Base-by-base conservation (phyloP, 2,797 vertebrate genomes). In the Bradypus variegatus region DNA sequence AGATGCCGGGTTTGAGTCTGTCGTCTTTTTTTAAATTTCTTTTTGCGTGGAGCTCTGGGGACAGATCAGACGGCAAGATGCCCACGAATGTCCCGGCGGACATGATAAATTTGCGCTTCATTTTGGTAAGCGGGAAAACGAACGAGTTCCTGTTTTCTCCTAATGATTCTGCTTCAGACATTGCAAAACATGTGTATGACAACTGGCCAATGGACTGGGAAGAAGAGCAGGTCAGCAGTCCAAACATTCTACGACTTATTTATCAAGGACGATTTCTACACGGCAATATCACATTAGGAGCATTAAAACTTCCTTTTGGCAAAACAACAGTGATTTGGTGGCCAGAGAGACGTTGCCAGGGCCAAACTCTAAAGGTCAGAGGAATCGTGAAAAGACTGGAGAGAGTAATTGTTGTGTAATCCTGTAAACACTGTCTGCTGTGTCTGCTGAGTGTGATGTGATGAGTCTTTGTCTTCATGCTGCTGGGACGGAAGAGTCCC, bases 191-290 rank as follows among this genome's bases (percentile, higher is more conserved):
- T 2, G 99, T 99, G 90, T 99, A 99, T 89, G 99, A 99, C 97
- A 99, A 99, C 97, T 99, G 99, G 99, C 99, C 99, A 2, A 99
- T 99, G 99, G 99, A n/a, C n/a, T n/a, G n/a, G n/a, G n/a, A n/a
- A n/a, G n/a, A n/a, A n/a, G n/a, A n/a, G n/a, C n/a, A n/a, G n/a
- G n/a, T n/a, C n/a, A n/a, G n/a, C n/a, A n/a, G n/a, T n/a, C n/a
- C n/a, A n/a, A n/a, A n/a, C n/a, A n/a, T n/a, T n/a, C n/a, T n/a
- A n/a, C n/a, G n/a, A n/a, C n/a, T n/a, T n/a, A n/a, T n/a, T n/a
- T n/a, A n/a, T n/a, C n/a, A n/a, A n/a, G n/a, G n/a, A n/a, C n/a
- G n/a, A n/a, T n/a, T n/a, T n/a, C n/a, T n/a, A n/a, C n/a, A n/a
- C n/a, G n/a, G n/a, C n/a, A n/a, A n/a, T n/a, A n/a, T n/a, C n/a